These are phyloP conservation scores for Pontoporia blainvillei DNA, from an alignment of 2,113 vertebrate species.

Conservation along the genomic window DNA sequence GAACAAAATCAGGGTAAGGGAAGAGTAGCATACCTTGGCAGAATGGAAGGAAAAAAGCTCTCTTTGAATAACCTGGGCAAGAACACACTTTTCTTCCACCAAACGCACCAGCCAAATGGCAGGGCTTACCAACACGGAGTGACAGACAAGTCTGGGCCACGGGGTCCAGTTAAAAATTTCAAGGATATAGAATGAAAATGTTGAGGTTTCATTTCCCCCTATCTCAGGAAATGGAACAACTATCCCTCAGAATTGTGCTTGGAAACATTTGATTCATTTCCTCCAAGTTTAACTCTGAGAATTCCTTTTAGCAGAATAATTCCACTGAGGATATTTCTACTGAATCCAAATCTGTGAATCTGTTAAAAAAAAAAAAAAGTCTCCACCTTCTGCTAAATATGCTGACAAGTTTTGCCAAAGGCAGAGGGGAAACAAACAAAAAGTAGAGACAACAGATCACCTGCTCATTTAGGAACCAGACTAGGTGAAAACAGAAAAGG, in stretches of 20 bases:
- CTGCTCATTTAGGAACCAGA: neutral
- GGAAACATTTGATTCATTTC: constrained; percentile 47
- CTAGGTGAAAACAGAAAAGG: neutral
- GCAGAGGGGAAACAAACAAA: constrained; percentile 3
- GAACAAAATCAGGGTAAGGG: neutral
- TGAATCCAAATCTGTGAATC: neutral
- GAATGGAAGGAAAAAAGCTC: neutral
- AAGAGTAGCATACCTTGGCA: neutral
- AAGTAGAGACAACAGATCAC: neutral
- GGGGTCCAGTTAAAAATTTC: neutral
- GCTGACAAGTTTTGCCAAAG: neutral
- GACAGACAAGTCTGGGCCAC: neutral
- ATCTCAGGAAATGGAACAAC: constrained; percentile 28
- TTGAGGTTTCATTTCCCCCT: neutral
- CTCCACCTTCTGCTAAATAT: neutral
- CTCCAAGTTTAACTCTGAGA: constrained; percentile 23
- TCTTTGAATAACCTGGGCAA: constrained; percentile 13
- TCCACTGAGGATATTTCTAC: neutral
- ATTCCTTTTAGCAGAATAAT: constrained; percentile 3
- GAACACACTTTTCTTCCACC: neutral
- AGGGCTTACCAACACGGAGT: neutral
- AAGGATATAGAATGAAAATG: neutral
- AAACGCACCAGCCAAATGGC: neutral
- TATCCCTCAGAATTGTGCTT: constrained; percentile 12
- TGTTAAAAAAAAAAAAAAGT: neutral